Evolutionary conservation across 35 echinoderm and acorn worm genomes (phyloP), one percentile per base, ranked within the genome.

Genomic region (Ophioderma brevispina): DNA sequence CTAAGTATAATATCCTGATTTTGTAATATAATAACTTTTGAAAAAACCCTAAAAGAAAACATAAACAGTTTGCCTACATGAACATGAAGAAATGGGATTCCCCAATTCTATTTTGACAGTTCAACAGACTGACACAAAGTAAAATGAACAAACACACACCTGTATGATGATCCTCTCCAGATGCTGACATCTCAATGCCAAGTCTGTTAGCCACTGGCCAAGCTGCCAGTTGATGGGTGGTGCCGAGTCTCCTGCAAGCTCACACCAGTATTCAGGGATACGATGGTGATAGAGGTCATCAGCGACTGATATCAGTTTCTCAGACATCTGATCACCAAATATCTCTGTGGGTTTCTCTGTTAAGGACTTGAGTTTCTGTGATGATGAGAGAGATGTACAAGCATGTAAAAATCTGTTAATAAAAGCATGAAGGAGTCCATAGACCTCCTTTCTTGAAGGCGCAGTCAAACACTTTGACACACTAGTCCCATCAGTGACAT

Each of bases 111-210:
- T n/a, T n/a, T n/a, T n/a, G n/a, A n/a, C n/a, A n/a, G n/a, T n/a
- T n/a, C n/a, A n/a, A n/a, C n/a, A n/a, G n/a, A n/a, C n/a, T n/a
- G n/a, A n/a, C n/a, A n/a, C n/a, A n/a, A n/a, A n/a, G n/a, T n/a
- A n/a, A n/a, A n/a, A n/a, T n/a, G n/a, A n/a, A n/a, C n/a, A 70
- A 70, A 70, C 17, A 77, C 64, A 37, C 38, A 94, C 92, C 90
- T 95, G 96, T 52, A 98, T 92, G 18, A 98, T 94, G 35, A 98
- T 98, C 79, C 89, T 95, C 64, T 98, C 97, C 5, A 99, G 78
- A 63, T 99, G 97, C 76, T 95, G 94, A 78, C 97, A 99, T 77
- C 97, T 76, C 39, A 81, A 89, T 28, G 90, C 33, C 37, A 99
- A 78, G 77, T 99, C 97, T 18, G 79, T 78, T 39, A 99, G 78